Evolutionary conservation across 2,888 invertebrate genomes (phyloP).

Genomic region (Amiota communis): DNA sequence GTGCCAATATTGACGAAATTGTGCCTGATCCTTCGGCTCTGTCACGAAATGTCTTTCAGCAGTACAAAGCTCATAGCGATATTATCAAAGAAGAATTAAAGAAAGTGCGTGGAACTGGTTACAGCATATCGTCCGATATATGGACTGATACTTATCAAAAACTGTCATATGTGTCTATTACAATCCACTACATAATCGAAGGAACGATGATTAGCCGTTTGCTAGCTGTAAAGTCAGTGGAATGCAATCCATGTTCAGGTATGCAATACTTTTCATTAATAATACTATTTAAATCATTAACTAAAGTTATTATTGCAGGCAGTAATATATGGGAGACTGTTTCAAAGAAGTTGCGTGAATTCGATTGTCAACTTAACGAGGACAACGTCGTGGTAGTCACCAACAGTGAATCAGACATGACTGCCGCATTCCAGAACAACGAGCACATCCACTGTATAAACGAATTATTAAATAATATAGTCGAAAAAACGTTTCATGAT

Average conservation of each 20-base stretch:
- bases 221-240: background rate
- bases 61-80: conserved; percentile 26
- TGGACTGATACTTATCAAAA: background rate
- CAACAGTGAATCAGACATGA: conserved; percentile 32
- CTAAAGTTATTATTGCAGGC: background rate
- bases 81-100: conserved; percentile 34
- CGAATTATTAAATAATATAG: conserved; percentile 30
- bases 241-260: background rate
- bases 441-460: conserved; percentile 33
- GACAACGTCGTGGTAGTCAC: conserved; percentile 34
- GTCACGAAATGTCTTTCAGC: conserved; percentile 32
- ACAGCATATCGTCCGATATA: background rate
- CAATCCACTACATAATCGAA: background rate
- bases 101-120: conserved; percentile 26
- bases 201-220: background rate
- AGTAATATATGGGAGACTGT: background rate
- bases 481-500: background rate
- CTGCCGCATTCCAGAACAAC: conserved; percentile 32
- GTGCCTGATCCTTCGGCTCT: conserved; percentile 36
- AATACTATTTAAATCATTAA: background rate
- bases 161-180: background rate
- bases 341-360: conserved; percentile 2
- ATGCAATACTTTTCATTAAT: background rate
- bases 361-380: conserved; percentile 22
- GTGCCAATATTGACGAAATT: conserved; percentile 33